Base-by-base conservation (phyloP, 2,888 invertebrate genomes). In the Caenorhabditis wallacei region DNA sequence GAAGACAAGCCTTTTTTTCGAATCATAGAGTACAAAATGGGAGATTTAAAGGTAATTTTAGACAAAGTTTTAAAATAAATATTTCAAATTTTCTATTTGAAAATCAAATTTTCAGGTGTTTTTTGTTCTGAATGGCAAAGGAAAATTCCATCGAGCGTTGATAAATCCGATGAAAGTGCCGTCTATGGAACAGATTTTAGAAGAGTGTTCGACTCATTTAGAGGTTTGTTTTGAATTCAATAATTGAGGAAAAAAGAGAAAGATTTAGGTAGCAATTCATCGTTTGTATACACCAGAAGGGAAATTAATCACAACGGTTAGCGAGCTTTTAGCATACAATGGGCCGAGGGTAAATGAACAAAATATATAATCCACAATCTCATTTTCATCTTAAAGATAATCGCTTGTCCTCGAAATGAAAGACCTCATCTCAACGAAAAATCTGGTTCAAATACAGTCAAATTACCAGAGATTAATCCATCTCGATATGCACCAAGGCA, bases 401-500 rank as follows among this genome's bases (percentile, higher is more conserved):
- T 91, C 51, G 90, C 91, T 1, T 90, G 90, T 48, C 90, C 90
- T 1, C 80, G 90, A 1, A 82, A 89, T 68, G 90, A 89, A 54
- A 57, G 85, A 51, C 88, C 88, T n/a, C 78, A 84, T 20, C 18
- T 87, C 8, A 56, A 54, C 20, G 69, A 63, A 18, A 48, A 43
- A 26, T 46, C 61, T 7, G 11, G 16, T 2, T 64, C 80, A 40
- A 71, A 72, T 18, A 48, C 35, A 2, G 80, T 80, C 22, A 37
- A 63, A 8, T 30, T 88, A 1, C 87, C 87, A 2, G 71, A 83
- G n/a, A 84, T 87, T 10, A 59, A 80, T 48, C 82, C 84, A 40
- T 75, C 59, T 37, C 57, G 80, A 64, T 84, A 84, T 61, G 84
- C 83, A 11, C 82, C 82, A 16, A 66, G 81, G 26, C 7, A 24